A percentile compares a stretch with the other conserved stretches of the same genome.
Conservation (phyloP, 1,140 invertebrate species). For the Melitaea cinxia region DNA sequence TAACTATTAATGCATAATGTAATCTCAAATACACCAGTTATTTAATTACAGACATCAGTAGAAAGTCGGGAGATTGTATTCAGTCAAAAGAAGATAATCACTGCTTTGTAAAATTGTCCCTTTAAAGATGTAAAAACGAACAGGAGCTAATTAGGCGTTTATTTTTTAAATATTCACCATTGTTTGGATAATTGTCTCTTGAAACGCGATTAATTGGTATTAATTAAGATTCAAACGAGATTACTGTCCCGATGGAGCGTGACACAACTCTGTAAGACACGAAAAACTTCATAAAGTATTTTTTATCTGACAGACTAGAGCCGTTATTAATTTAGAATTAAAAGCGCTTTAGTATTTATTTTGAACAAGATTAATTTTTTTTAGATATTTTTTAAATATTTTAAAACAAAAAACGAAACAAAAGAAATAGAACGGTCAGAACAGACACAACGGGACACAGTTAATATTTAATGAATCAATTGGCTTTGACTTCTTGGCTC, state of each 20-base stretch:
- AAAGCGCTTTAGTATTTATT: no score
- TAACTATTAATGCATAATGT: no score
- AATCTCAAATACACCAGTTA: neutral
- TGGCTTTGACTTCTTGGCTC: no score
- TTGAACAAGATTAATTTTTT: no score
- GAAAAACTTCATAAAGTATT: conserved; percentile 37
- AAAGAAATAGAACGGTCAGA: no score
- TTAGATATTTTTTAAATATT: no score
- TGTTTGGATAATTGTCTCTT: conserved; percentile 57
- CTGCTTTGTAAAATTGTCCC: conserved; percentile 15
- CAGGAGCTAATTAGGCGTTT: conserved; percentile 42
- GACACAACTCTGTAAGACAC: conserved; percentile 55
- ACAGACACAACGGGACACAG: no score
- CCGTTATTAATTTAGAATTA: neutral
- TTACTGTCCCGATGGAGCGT: conserved; percentile 61
- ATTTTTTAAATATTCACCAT: conserved; percentile 44
- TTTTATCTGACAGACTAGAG: conserved; percentile 17
- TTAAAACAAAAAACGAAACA: no score
- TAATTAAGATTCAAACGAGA: conserved; percentile 72
- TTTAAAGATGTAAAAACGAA: conserved; percentile 23
- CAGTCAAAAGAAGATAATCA: conserved; percentile 16
- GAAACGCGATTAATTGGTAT: conserved; percentile 65
- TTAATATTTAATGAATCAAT: no score
- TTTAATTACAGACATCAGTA: conserved; percentile 5
- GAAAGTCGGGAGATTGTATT: conserved; percentile 2